Base-by-base conservation (phyloP, 2,888 invertebrate species). In the Rhopalosiphum nymphaeae region DNA sequence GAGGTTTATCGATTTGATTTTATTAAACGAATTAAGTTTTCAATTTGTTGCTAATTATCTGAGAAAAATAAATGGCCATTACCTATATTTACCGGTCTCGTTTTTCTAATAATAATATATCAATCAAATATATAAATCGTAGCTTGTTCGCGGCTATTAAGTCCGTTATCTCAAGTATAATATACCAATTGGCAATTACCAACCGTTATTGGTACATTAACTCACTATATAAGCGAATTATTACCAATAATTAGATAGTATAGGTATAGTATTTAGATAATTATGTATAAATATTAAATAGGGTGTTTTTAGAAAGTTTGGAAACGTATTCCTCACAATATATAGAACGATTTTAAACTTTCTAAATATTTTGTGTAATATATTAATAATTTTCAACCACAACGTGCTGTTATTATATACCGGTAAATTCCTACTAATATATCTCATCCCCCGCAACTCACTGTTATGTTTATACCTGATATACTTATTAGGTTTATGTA, bases 161-260 rank as follows among this genome's bases (percentile, higher is more conserved):
- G 78, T 78, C 21, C 36, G 26, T 78, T 78, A 78, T 21, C 21
- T 36, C 78, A 78, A 42, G 78, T 78, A 53, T 36, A 21, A 53
- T 36, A 21, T 11, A 78, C 78, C 78, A 78, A 78, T 78, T 78
- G 36, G 36, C 78, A 78, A 78, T 78, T 78, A 78, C 78, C 78
- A 78, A 78, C 78, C 78, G 78, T 78, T 42, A 78, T 78, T 42
- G 78, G 36, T 78, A 78, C 21, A 78, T 78, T 78, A n/a, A 67
- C 21, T 78, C 78, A 21, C 21, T 21, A 21, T 21, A 21, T 9
- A 36, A 36, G 36, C 78, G 36, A 78, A 78, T 78, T 78, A 78
- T 36, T 78, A 7, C 21, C 9, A 78, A 78, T 78, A 78, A 78
- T 78, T 78, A 78, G 78, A 78, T 78, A 36, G 21, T 5, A 4